Conservation (phyloP, 1,140 invertebrate genomes). For the Pararge aegeria region DNA sequence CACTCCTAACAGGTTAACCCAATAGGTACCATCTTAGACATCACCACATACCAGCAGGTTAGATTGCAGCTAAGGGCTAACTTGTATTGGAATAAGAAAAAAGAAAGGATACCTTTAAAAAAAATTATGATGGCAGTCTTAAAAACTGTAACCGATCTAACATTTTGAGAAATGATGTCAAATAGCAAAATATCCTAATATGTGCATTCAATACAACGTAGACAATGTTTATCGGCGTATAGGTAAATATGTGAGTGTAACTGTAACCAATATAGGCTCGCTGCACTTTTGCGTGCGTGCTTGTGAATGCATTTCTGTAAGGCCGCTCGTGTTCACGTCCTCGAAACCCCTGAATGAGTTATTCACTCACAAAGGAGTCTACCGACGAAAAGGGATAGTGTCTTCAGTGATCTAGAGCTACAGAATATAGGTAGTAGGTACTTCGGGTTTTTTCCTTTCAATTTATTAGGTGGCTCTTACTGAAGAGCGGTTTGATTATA, state of each 20-base stretch:
- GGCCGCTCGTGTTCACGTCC: conserved; percentile 54
- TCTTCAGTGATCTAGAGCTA: conserved; percentile 16
- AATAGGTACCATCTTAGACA: no score
- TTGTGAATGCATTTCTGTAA: conserved; percentile 69
- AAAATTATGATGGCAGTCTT: no score
- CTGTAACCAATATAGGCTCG: conserved; percentile 34
- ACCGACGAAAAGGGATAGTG: conserved; percentile 27
- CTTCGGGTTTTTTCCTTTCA: neutral
- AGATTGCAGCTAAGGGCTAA: no score
- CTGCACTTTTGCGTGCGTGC: conserved; percentile 59
- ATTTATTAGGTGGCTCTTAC: neutral
- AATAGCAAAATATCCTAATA: neutral
- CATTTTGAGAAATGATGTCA: neutral
- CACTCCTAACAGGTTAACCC: no score
- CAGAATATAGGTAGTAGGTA: neutral
- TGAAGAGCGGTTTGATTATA: neutral
- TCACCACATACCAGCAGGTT: no score
- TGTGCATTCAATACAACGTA: conserved; percentile 1
- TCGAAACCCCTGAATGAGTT: conserved; percentile 52
- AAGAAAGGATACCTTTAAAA: no score
- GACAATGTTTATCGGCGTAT: conserved; percentile 6
- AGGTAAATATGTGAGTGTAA: conserved; percentile 22
- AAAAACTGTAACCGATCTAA: neutral
- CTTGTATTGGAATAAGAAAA: no score
- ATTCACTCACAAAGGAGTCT: conserved; percentile 53